Evolutionary conservation across 92 coral and sea anemone species (phyloP).

Genomic region (Zoanthus sansibaricus): DNA sequence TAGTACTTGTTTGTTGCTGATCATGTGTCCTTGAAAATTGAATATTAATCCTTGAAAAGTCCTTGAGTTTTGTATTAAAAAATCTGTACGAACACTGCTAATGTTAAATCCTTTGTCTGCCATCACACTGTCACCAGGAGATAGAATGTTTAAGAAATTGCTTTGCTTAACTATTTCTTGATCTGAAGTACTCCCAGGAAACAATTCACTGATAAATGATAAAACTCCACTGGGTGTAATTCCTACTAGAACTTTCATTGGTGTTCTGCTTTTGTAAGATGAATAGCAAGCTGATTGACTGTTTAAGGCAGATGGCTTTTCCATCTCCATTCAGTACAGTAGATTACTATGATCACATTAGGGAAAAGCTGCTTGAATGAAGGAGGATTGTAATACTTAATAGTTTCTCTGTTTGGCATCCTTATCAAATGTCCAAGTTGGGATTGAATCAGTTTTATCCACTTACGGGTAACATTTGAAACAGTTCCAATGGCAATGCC

Average conservation of each 20-base stretch:
- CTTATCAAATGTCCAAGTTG: conserved; percentile 50
- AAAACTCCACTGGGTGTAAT: conserved; percentile 61
- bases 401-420: conserved; percentile 41
- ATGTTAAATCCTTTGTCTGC: conserved; percentile 36
- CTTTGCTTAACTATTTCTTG: conserved; percentile 47
- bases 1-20: no score
- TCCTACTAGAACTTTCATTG: conserved; percentile 52
- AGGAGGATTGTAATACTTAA: conserved; percentile 39
- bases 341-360: conserved; percentile 31
- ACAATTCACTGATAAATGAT: conserved; percentile 49
- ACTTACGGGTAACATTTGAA: conserved; percentile 44
- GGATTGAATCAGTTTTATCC: conserved; percentile 48
- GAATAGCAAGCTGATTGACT: conserved; percentile 58
- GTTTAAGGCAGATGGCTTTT: conserved; percentile 48
- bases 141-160: conserved; percentile 25
- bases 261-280: conserved; percentile 42
- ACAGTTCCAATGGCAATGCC: conserved; percentile 26
- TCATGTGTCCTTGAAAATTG: no score
- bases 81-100: no score
- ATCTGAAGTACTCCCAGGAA: conserved; percentile 62
- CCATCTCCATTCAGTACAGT: conserved; percentile 44
- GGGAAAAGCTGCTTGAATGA: conserved; percentile 42
- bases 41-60: no score
- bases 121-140: conserved; percentile 40
- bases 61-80: no score